These are phyloP conservation scores for Phrynocephalus guinanensis DNA, from an alignment of 2,797 vertebrate genomes.

Conservation along the genomic window DNA sequence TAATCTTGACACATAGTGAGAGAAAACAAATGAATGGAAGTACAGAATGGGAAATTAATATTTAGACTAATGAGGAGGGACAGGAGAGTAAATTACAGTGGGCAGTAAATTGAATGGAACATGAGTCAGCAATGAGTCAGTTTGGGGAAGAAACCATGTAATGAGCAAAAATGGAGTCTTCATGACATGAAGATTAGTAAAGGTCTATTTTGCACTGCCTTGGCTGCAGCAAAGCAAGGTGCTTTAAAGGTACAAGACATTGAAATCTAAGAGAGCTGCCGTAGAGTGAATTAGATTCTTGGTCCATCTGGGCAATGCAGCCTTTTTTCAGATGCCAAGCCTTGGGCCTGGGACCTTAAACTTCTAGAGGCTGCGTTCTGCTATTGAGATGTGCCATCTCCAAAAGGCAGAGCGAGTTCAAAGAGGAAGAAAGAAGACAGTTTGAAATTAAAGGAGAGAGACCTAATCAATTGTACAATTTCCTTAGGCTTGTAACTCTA, in stretches of 20 bases:
- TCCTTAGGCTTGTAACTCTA: too few species aligned
- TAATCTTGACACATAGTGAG: background rate
- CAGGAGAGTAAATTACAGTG: slow-evolving; percentile 7
- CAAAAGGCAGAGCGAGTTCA: background rate
- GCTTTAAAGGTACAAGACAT: background rate
- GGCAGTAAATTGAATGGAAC: slow-evolving; percentile 21
- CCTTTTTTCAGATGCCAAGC: too few species aligned
- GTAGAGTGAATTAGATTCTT: background rate
- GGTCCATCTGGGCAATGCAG: too few species aligned
- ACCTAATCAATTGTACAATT: background rate
- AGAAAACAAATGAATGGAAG: slow-evolving; percentile 11
- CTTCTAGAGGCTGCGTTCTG: too few species aligned
- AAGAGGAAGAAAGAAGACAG: background rate
- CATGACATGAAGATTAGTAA: slow-evolving; percentile 15
- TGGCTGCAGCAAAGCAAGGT: background rate
- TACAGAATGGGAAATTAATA: background rate
- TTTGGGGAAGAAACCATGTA: slow-evolving; percentile 7
- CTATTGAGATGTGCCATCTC: too few species aligned
- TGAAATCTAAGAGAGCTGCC: background rate
- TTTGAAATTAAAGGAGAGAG: background rate
- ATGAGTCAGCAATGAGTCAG: slow-evolving; percentile 37
- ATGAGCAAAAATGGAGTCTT: slow-evolving; percentile 18
- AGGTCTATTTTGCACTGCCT: slow-evolving; percentile 1
- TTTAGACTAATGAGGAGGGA: slow-evolving; percentile 7
- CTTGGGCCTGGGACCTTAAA: too few species aligned